These are phyloP conservation scores for Agrilus mali DNA, from an alignment of 2,888 invertebrate species.

Conservation along the genomic window DNA sequence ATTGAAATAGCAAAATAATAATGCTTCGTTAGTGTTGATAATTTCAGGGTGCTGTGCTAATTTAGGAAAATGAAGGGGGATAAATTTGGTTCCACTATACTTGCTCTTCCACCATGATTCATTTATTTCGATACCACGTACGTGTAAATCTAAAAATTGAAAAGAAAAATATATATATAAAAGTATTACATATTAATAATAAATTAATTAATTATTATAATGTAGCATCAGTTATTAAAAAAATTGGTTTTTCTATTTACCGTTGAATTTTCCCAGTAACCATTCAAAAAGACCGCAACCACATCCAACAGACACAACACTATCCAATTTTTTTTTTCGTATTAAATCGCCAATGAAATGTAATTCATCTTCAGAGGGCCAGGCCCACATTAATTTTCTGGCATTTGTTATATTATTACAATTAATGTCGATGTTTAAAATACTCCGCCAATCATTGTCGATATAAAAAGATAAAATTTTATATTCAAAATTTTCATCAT, in stretches of 20 bases:
- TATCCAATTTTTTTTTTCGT: constrained; percentile 32
- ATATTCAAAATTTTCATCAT: constrained; percentile 33
- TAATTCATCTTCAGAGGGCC: constrained; percentile 55
- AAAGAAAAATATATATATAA: no score
- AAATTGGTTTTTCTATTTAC: constrained; percentile 31
- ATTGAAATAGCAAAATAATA: constrained; percentile 76
- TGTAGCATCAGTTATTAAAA: constrained; percentile 1
- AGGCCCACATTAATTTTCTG: constrained; percentile 53
- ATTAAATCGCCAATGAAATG: constrained; percentile 41
- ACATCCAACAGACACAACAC: constrained; percentile 61
- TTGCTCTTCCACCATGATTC: constrained; percentile 67
- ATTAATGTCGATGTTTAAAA: constrained; percentile 33
- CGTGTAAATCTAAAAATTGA: constrained; percentile 25
- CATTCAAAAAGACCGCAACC: constrained; percentile 75
- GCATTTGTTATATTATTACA: constrained; percentile 35
- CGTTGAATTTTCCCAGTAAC: constrained; percentile 53
- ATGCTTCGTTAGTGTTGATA: constrained; percentile 36
- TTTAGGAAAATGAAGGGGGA: constrained; percentile 45
- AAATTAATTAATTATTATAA: constrained; percentile 4
- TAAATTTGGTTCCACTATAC: constrained; percentile 61
- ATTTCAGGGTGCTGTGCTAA: constrained; percentile 30
- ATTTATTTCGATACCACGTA: constrained; percentile 66
- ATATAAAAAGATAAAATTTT: constrained; percentile 33
- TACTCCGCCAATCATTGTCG: constrained; percentile 35
- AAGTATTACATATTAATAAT: constrained; percentile 2